These are phyloP conservation scores for Lordiphosa fenestrarum DNA, from an alignment of 2,888 invertebrate genomes.

Conservation along the genomic window DNA sequence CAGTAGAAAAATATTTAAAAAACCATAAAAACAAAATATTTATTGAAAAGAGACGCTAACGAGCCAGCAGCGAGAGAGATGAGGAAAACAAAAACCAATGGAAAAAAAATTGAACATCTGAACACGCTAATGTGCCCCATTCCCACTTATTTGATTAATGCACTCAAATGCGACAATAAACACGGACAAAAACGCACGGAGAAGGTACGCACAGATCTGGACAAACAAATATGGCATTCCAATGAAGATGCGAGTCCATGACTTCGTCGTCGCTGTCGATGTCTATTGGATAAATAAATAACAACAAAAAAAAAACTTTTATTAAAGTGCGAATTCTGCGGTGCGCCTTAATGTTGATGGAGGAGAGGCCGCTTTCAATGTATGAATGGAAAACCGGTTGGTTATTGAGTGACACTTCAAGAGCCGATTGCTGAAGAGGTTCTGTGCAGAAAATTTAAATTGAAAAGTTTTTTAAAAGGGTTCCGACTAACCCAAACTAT, in stretches of 20 bases:
- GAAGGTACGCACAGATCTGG: background rate
- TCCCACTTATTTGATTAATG: conserved; percentile 66
- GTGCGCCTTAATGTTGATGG: conserved; percentile 47
- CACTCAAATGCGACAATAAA: conserved; percentile 75
- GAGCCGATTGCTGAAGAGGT: no score
- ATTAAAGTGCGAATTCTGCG: conserved; percentile 74
- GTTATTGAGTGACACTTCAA: no score
- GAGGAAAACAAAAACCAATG: conserved; percentile 4
- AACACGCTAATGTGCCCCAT: conserved; percentile 58
- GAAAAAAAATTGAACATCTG: conserved; percentile 37
- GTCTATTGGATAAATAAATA: conserved; percentile 59
- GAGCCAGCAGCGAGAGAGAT: conserved; percentile 31
- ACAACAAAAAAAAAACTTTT: conserved; percentile 48
- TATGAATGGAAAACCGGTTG: no score
- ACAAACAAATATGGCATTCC: conserved; percentile 61
- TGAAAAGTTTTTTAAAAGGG: no score
- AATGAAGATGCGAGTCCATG: conserved; percentile 11
- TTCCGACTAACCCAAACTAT: no score
- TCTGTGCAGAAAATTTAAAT: no score
- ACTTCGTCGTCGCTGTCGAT: background rate
- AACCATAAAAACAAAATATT: conserved; percentile 76
- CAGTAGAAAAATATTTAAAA: conserved; percentile 67
- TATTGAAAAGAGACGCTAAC: conserved; percentile 66
- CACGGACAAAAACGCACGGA: conserved; percentile 49
- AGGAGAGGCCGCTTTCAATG: conserved; percentile 11